Evolutionary conservation across 2,797 vertebrate genomes (phyloP).

Genomic region (Anas flavirostris): DNA sequence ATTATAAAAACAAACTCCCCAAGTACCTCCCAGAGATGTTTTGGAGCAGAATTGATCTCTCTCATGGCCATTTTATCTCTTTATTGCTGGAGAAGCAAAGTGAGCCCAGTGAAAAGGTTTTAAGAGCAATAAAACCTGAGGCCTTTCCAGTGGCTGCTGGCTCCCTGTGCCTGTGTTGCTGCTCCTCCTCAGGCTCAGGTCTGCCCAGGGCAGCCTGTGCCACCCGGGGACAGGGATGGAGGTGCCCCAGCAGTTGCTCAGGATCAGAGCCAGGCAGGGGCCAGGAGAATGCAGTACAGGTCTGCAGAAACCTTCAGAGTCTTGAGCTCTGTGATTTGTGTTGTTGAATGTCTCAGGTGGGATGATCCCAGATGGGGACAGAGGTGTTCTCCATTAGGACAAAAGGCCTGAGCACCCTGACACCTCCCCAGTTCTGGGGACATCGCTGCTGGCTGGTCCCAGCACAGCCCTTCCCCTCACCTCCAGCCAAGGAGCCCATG

Average conservation of each 20-base stretch:
- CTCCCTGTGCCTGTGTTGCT: neutral
- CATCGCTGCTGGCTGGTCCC: neutral
- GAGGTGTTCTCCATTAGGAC: neutral
- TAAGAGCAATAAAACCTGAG: neutral
- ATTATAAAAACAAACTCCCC: conserved; percentile 4
- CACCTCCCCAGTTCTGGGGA: neutral
- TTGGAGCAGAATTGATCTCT: conserved; percentile 20
- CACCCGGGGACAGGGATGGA: neutral
- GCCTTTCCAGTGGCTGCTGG: neutral
- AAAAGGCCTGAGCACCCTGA: neutral
- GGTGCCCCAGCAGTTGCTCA: neutral
- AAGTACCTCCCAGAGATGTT: neutral
- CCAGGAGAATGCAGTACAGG: neutral
- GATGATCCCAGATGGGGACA: neutral
- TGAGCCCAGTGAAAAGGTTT: neutral
- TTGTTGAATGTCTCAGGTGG: neutral
- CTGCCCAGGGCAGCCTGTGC: neutral
- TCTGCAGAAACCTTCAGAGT: neutral
- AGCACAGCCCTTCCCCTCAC: neutral
- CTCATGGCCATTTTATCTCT: neutral
- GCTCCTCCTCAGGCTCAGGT: neutral
- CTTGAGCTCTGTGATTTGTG: neutral
- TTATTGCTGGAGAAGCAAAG: neutral
- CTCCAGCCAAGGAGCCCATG: neutral
- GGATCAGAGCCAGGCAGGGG: neutral